A percentile compares a stretch with the other conserved stretches of the same genome.
phyloP scores from a whole-genome alignment of 2,888 invertebrate species.

The Heliconius ismenius region DNA sequence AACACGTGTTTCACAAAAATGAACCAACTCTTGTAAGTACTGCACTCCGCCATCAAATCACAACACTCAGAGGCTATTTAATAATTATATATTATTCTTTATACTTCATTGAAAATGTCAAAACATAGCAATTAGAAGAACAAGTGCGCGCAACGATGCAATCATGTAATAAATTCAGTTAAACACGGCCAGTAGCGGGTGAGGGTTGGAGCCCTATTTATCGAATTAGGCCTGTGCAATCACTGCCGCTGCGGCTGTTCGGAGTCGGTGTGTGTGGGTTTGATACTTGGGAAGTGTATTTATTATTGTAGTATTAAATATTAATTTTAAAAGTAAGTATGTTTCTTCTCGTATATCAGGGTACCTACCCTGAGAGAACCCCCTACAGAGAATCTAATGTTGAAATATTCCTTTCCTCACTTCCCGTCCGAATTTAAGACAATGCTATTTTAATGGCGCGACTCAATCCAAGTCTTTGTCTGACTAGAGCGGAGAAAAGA shows the following conservation, averaged over 20 bases:
- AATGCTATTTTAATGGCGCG: no score
- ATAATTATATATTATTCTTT: slow-evolving; percentile 12
- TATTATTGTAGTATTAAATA: background rate
- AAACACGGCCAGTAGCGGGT: slow-evolving; percentile 47
- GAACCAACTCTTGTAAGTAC: background rate
- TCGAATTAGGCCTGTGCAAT: slow-evolving; percentile 75
- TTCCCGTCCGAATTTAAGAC: no score
- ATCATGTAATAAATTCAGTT: slow-evolving; percentile 71
- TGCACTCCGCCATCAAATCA: background rate
- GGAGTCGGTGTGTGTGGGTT: slow-evolving; percentile 43
- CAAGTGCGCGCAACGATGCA: slow-evolving; percentile 61
- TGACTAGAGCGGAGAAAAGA: no score
- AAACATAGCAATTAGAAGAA: slow-evolving; percentile 41
- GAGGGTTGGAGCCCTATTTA: slow-evolving; percentile 62
- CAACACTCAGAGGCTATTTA: background rate
- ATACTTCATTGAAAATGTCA: slow-evolving; percentile 37
- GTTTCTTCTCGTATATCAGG: no score
- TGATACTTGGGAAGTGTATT: slow-evolving; percentile 48
- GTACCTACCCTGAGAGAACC: no score
- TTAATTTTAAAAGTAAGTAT: background rate
- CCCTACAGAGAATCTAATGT: no score
- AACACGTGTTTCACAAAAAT: background rate
- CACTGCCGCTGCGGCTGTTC: slow-evolving; percentile 61
- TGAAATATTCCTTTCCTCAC: no score
- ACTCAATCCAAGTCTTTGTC: no score